Percentiles rank a stretch among this genome's conserved stretches.
Evolutionary conservation across 1,140 invertebrate species (phyloP).

Genomic region (Cardiocondyla obscurior): DNA sequence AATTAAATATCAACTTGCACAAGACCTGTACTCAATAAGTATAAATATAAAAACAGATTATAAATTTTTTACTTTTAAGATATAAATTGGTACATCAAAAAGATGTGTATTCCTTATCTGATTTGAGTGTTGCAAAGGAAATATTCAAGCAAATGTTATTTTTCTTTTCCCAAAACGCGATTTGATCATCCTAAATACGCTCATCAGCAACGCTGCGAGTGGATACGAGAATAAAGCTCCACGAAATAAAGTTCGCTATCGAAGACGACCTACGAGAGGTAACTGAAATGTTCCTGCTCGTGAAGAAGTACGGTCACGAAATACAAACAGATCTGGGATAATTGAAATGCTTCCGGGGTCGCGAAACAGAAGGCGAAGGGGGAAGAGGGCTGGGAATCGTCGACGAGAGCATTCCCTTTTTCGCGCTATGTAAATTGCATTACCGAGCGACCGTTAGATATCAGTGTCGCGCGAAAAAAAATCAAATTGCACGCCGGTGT

Average conservation of each 20-base stretch:
- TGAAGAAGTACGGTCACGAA: neutral
- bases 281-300: conserved; percentile 2
- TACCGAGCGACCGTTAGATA: conserved; percentile 32
- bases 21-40: no score
- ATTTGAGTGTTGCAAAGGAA: no score
- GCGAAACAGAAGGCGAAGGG: neutral
- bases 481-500: conserved; percentile 57
- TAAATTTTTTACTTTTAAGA: no score
- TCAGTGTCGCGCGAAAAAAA: conserved; percentile 35
- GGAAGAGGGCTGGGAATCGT: neutral
- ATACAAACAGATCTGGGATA: conserved; percentile 40
- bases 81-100: no score
- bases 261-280: neutral
- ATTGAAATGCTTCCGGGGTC: conserved; percentile 27
- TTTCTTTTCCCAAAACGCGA: no score
- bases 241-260: neutral
- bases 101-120: no score
- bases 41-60: no score
- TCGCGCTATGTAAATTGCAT: conserved; percentile 55
- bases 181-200: neutral
- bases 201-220: neutral
- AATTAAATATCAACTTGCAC: no score
- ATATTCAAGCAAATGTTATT: neutral
- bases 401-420: conserved; percentile 9
- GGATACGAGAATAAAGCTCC: neutral